A percentile compares a stretch with the other conserved stretches of the same genome.
These are phyloP conservation scores for Chrysoperla carnea DNA, from an alignment of 1,140 invertebrate species.

Conservation along the genomic window DNA sequence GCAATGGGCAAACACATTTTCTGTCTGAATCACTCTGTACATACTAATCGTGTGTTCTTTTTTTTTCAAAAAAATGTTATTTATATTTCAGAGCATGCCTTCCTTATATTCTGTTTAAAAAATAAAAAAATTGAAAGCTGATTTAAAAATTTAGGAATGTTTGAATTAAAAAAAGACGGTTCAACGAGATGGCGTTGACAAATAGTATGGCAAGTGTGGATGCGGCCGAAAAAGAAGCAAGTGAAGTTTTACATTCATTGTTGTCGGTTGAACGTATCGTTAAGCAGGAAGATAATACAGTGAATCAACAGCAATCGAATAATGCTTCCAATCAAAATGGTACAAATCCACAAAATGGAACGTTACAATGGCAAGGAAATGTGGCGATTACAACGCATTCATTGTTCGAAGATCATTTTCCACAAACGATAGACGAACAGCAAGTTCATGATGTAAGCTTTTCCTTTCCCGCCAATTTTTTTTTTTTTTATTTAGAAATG, in stretches of 20 bases:
- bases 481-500: too few relatives aligned
- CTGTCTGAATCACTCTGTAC: too few relatives aligned
- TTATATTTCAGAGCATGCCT: too few relatives aligned
- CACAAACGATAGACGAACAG: conserved; percentile 15
- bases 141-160: too few relatives aligned
- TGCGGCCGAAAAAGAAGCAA: conserved; percentile 41
- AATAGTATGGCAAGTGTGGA: conserved; percentile 17
- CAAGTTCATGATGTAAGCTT: conserved; percentile 13
- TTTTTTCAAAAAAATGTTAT: too few relatives aligned
- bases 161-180: too few relatives aligned
- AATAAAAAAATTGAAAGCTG: too few relatives aligned
- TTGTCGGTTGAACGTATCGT: conserved; percentile 38
- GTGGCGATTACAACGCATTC: conserved; percentile 23
- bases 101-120: too few relatives aligned
- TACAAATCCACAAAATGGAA: conserved; percentile 25
- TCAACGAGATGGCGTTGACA: too few relatives aligned
- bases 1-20: too few relatives aligned
- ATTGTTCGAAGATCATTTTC: conserved; percentile 18
- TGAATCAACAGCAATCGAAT: conserved; percentile 7
- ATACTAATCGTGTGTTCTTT: too few relatives aligned
- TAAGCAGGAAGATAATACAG: conserved; percentile 31
- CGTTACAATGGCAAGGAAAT: conserved; percentile 36
- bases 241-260: conserved; percentile 41
- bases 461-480: too few relatives aligned
- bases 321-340: conserved; percentile 13